phyloP scores from a whole-genome alignment of 2,888 invertebrate genomes.

The Noctuana brunneofusca region DNA sequence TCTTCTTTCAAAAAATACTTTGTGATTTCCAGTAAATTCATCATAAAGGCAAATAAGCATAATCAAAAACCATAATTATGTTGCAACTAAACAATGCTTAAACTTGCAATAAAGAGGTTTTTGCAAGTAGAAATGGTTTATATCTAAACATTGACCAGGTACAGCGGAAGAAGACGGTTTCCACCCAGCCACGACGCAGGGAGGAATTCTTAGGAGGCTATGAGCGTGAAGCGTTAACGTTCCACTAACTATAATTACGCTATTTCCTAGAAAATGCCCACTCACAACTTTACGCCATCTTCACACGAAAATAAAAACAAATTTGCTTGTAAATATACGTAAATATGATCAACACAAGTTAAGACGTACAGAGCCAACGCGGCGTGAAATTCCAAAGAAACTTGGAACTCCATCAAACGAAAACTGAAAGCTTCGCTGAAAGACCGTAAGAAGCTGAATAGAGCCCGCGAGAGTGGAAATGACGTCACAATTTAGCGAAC shows the following conservation, averaged over 20 bases:
- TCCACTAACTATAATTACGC: too few relatives aligned
- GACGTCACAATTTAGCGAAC: neutral
- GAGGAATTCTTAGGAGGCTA: too few relatives aligned
- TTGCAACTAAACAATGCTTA: neutral
- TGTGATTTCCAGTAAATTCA: neutral
- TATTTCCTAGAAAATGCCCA: neutral
- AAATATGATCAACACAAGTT: constrained; percentile 9
- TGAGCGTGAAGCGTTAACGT: too few relatives aligned
- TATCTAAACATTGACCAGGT: neutral
- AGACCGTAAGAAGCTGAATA: constrained; percentile 18
- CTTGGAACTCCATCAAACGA: constrained; percentile 25
- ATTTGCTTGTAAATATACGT: neutral
- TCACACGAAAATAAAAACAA: neutral
- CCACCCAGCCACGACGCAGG: too few relatives aligned
- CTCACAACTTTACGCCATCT: too few relatives aligned
- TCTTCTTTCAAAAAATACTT: neutral
- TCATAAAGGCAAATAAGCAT: neutral
- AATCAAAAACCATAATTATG: neutral
- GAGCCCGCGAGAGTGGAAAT: neutral
- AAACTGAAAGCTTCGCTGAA: constrained; percentile 17
- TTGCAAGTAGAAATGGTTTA: neutral
- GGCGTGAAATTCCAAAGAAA: constrained; percentile 24
- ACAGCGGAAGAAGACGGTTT: too few relatives aligned
- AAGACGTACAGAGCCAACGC: constrained; percentile 6
- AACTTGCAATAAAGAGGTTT: too few relatives aligned